Evolutionary conservation across 2,113 vertebrate species (phyloP).

Genomic region (Oryzias javanicus): DNA sequence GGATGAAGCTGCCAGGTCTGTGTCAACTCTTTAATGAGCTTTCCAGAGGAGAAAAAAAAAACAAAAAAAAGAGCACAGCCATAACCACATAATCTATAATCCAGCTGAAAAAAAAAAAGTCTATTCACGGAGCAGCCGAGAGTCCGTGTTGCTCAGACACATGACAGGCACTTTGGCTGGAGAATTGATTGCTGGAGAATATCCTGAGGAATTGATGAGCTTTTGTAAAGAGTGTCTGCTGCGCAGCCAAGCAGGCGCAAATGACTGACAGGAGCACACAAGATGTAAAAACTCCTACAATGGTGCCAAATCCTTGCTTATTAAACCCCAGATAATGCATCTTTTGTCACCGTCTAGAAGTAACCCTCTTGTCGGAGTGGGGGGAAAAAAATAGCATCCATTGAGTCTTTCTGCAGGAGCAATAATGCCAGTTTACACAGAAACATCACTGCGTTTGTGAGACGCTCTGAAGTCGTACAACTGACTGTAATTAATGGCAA

Average conservation of each 20-base stretch:
- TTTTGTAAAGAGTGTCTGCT: slow-evolving; percentile 30
- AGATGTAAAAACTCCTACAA: slow-evolving; percentile 43
- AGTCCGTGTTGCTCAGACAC: slow-evolving; percentile 46
- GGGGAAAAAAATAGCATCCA: slow-evolving; percentile 39
- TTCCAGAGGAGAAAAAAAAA: slow-evolving; percentile 24
- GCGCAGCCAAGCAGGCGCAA: slow-evolving; percentile 23
- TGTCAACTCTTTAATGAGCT: slow-evolving; percentile 26
- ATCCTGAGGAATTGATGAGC: slow-evolving; percentile 35
- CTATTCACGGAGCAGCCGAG: slow-evolving; percentile 20
- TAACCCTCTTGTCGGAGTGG: slow-evolving; percentile 11
- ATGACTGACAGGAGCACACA: slow-evolving; percentile 28
- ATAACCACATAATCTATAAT: slow-evolving; percentile 49
- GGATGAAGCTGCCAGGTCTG: slow-evolving; percentile 38
- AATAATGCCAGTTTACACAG: slow-evolving; percentile 28
- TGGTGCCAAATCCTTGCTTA: slow-evolving; percentile 19
- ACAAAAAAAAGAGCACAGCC: slow-evolving; percentile 23
- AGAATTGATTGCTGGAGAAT: slow-evolving; percentile 55
- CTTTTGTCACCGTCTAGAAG: slow-evolving; percentile 36
- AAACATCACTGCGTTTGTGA: slow-evolving; percentile 32
- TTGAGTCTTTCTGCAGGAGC: slow-evolving; percentile 25
- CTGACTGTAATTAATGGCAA: slow-evolving; percentile 16
- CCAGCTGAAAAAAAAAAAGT: slow-evolving; percentile 27
- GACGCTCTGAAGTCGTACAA: slow-evolving; percentile 34
- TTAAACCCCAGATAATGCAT: slow-evolving; percentile 32
- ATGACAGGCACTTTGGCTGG: slow-evolving; percentile 48